A percentile compares a stretch with the other conserved stretches of the same genome.
Conservation (phyloP, 2,888 invertebrate genomes). For the Trachelus stipa region DNA sequence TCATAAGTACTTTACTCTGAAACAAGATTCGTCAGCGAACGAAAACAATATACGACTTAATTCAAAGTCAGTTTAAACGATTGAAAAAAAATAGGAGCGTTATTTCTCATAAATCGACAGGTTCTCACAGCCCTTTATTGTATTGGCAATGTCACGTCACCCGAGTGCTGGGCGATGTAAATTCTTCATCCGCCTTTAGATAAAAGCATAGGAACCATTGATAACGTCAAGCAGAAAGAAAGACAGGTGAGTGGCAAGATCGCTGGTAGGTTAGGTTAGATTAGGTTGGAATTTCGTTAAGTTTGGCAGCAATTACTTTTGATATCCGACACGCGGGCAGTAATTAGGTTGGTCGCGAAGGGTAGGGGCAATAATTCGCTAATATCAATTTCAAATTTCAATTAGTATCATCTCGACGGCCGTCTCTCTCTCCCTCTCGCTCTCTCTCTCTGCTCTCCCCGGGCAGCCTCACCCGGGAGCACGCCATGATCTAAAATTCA, state of each 20-base stretch:
- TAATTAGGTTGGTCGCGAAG: conserved; percentile 51
- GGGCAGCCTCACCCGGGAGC: conserved; percentile 53
- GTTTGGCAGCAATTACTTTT: conserved; percentile 65
- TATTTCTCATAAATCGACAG: neutral
- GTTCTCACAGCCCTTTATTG: neutral
- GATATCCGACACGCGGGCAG: conserved; percentile 63
- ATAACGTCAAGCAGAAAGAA: neutral
- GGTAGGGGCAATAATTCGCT: conserved; percentile 65
- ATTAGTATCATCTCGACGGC: conserved; percentile 66
- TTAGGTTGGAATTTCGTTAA: conserved; percentile 57
- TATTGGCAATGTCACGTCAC: neutral
- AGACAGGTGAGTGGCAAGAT: neutral
- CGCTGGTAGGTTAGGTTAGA: neutral
- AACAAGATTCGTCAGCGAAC: neutral
- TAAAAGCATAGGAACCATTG: neutral
- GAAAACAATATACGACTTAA: too few species aligned
- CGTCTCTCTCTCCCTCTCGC: conserved; percentile 30
- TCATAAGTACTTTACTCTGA: neutral
- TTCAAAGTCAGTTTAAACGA: too few species aligned
- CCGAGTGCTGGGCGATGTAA: neutral
- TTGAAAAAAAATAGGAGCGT: neutral
- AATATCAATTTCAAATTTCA: conserved; percentile 68
- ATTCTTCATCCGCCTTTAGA: neutral
- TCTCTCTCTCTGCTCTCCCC: conserved; percentile 31
- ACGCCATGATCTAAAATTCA: conserved; percentile 66